These are phyloP conservation scores for Autographa pulchrina DNA, from an alignment of 2,888 invertebrate genomes.

Conservation along the genomic window DNA sequence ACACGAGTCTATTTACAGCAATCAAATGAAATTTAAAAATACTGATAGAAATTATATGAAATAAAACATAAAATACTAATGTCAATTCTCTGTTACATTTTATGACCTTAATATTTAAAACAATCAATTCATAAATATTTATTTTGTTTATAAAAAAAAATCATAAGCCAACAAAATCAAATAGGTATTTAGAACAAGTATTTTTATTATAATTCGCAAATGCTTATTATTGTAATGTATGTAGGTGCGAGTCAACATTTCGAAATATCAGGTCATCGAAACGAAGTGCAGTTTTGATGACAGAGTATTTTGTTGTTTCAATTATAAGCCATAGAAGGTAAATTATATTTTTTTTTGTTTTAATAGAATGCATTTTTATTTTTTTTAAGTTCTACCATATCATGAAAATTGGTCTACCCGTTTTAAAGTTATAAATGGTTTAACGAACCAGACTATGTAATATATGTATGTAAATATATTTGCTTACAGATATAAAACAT, in stretches of 20 bases:
- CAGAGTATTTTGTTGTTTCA: conserved; percentile 20
- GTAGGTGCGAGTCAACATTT: conserved; percentile 33
- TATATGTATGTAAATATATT: too few species aligned
- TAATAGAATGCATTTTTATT: not conserved
- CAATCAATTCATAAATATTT: too few species aligned
- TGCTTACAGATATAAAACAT: too few species aligned
- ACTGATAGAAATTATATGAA: conserved; percentile 20
- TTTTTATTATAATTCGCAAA: conserved; percentile 1
- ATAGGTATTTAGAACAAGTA: not conserved
- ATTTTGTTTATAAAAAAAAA: not conserved
- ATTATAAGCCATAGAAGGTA: conserved; percentile 48
- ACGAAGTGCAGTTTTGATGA: conserved; percentile 41
- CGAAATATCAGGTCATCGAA: conserved; percentile 55
- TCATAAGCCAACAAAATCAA: not conserved
- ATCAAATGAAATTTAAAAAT: conserved; percentile 29
- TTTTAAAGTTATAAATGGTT: too few species aligned
- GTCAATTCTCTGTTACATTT: too few species aligned
- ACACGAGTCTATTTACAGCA: conserved; percentile 25
- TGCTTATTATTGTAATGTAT: conserved; percentile 21
- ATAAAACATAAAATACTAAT: too few species aligned
- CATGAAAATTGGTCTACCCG: too few species aligned
- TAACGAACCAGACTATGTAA: too few species aligned
- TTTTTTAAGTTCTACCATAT: not conserved
- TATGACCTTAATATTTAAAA: too few species aligned
- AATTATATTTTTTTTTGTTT: conserved; percentile 16